These are phyloP conservation scores for Trisateles emortualis DNA, from an alignment of 2,888 invertebrate genomes.

Conservation along the genomic window DNA sequence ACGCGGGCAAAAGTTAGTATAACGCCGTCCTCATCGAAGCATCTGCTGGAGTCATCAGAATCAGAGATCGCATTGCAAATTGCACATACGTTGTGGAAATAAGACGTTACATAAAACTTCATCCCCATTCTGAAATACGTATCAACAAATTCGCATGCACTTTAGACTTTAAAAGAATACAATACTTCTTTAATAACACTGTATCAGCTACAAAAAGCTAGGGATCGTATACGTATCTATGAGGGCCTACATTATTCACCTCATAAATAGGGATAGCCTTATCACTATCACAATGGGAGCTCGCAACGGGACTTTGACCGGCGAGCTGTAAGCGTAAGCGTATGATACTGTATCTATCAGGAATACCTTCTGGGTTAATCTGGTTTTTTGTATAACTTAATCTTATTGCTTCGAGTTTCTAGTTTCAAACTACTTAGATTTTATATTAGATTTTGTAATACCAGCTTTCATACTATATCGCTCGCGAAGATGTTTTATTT, in stretches of 20 bases:
- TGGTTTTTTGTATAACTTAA: slow-evolving; percentile 1
- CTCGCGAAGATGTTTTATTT: no score
- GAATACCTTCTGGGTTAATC: background rate
- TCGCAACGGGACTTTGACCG: slow-evolving; percentile 5
- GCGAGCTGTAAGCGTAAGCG: slow-evolving; percentile 8
- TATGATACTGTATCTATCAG: slow-evolving; percentile 3
- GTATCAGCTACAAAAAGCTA: background rate
- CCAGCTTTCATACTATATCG: no score
- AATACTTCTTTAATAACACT: no score
- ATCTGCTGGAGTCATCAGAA: no score
- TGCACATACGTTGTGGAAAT: no score
- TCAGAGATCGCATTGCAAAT: no score
- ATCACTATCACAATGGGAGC: slow-evolving; percentile 9
- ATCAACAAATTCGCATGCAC: no score
- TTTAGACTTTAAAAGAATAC: no score
- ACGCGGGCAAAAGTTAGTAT: no score
- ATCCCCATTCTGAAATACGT: no score
- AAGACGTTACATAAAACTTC: no score
- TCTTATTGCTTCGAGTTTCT: background rate
- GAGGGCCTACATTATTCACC: background rate
- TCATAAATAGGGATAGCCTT: slow-evolving; percentile 10
- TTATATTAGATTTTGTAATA: background rate
- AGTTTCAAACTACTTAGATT: background rate
- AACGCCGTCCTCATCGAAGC: no score
- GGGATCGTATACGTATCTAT: background rate